Evolutionary conservation across 2,888 invertebrate genomes (phyloP).

Genomic region (Phyto melanocephala): DNA sequence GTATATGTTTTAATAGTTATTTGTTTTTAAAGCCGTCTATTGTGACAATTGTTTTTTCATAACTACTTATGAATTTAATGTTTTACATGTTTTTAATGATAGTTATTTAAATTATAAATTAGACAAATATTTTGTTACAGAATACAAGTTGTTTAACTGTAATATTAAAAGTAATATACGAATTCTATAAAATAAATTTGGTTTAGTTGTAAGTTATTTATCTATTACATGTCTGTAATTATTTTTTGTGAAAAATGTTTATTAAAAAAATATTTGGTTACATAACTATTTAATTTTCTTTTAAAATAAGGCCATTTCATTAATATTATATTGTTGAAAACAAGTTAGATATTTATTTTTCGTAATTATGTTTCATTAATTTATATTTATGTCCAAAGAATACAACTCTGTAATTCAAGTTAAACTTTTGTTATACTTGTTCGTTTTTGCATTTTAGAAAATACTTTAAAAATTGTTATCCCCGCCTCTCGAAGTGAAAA

Average conservation of each 20-base stretch:
- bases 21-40: slow-evolving; percentile 52
- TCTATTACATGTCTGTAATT: background rate
- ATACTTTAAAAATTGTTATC: too few species aligned
- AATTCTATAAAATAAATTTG: slow-evolving; percentile 50
- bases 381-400: too few species aligned
- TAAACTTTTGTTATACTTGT: too few species aligned
- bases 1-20: slow-evolving; percentile 1
- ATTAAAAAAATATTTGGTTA: too few species aligned
- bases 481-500: too few species aligned
- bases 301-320: too few species aligned
- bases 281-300: too few species aligned
- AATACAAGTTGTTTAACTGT: slow-evolving; percentile 21
- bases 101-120: slow-evolving; percentile 1
- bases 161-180: slow-evolving; percentile 29
- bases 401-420: too few species aligned
- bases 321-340: too few species aligned
- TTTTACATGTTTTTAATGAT: background rate
- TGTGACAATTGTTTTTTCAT: slow-evolving; percentile 47
- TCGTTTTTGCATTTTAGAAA: too few species aligned
- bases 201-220: slow-evolving; percentile 54
- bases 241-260: background rate
- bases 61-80: slow-evolving; percentile 2
- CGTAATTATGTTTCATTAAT: too few species aligned
- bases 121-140: slow-evolving; percentile 9
- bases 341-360: too few species aligned